Base-by-base conservation (phyloP, 2,888 invertebrate genomes). In the Acanthoscelides obtectus region DNA sequence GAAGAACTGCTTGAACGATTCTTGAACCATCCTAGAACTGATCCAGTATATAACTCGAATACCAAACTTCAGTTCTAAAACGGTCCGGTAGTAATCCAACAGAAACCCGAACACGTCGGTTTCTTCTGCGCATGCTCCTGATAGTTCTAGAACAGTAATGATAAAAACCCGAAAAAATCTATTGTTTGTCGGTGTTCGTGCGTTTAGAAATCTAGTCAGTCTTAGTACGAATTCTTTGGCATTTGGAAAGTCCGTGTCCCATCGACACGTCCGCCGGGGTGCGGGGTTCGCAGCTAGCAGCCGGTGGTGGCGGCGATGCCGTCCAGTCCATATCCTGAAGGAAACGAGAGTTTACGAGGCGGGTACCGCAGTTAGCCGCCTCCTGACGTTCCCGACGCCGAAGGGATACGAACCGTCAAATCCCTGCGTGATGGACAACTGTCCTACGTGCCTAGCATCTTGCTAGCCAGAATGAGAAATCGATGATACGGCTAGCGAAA, bases 331-430 rank as follows among this genome's bases (percentile, higher is more conserved):
- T 83, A 84, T 83, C 82, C 81, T 79, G 81, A 81, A 79, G 79
- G 81, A 82, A 84, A 85, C 83, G 84, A 84, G 82, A 84, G 81
- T 85, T 85, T 85, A 85, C 83, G 83, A 81, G 80, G 81, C 80
- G 80, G 80, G 82, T 83, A 83, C 81, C 80, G 81, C 45, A 45
- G 45, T 45, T 45, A 45, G 45, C 12, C n/a, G n/a, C n/a, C n/a
- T n/a, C n/a, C n/a, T n/a, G n/a, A n/a, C n/a, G n/a, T n/a, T n/a
- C n/a, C n/a, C n/a, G n/a, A n/a, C 81, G 81, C 81, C 78, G 79
- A 79, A 80, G 78, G 81, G 81, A 81, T 80, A 80, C 82, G 80
- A 80, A 80, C 80, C 80, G 83, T 82, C 82, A 82, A 82, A 82
- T 81, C 80, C 78, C 79, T 77, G 71, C 75, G 78, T 82, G 82